A percentile compares a stretch with the other conserved stretches of the same genome.
Conservation (phyloP, 2,113 vertebrate species). For the Silurus glanis region DNA sequence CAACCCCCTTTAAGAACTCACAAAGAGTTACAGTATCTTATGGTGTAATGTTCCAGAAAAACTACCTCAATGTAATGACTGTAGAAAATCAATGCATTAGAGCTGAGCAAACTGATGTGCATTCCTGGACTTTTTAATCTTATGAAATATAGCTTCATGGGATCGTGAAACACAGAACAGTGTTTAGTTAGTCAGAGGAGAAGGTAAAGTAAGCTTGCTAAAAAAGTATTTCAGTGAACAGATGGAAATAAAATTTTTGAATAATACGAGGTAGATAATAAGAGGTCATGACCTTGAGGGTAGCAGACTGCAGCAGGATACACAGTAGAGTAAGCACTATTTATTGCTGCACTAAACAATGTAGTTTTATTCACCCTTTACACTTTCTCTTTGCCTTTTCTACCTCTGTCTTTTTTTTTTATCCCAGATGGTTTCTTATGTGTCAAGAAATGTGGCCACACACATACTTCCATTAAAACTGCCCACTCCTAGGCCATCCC, state of each 20-base stretch:
- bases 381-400: not conserved
- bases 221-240: constrained; percentile 24
- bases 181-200: not conserved
- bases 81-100: constrained; percentile 41
- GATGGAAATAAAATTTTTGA: constrained; percentile 31
- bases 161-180: not conserved
- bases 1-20: constrained; percentile 30
- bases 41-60: constrained; percentile 27
- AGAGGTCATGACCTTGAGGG: constrained; percentile 28
- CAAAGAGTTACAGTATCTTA: constrained; percentile 27
- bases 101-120: constrained; percentile 35
- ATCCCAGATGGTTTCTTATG: not conserved
- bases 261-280: constrained; percentile 21
- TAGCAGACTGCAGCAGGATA: not conserved
- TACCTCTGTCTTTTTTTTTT: constrained; percentile 3
- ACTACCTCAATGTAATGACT: constrained; percentile 47
- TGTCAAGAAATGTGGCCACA: constrained; percentile 31
- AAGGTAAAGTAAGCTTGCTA: constrained; percentile 28
- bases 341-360: not conserved
- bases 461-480: constrained; percentile 19
- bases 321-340: not conserved
- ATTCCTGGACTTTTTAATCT: constrained; percentile 41
- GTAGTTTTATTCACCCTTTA: not conserved
- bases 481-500: constrained; percentile 20
- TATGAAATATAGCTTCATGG: constrained; percentile 26